Base-by-base conservation (phyloP, 2,113 vertebrate genomes). In the Cyanistes caeruleus region DNA sequence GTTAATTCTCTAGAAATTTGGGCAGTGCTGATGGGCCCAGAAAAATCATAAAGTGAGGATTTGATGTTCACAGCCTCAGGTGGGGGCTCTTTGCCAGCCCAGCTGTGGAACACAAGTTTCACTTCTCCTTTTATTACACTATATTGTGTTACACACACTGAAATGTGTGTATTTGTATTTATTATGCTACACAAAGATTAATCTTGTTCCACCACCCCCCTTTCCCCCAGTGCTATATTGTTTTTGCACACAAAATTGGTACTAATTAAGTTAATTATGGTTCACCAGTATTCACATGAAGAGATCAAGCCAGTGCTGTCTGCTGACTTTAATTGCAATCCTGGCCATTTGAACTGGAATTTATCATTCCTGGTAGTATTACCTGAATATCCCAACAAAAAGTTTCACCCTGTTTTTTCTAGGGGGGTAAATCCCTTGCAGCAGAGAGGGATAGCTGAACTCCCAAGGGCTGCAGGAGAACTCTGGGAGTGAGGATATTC, bases 151-250 rank as follows among this genome's bases (percentile, higher is more conserved):
- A 37, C 10, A 83, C 23, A 59, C 28, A 16, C 13, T 12, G 10
- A 18, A 15, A 25, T 3, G 2, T 16, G 15, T 5, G 16, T 12
- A 35, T 9, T 5, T 17, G 5, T 24, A 13, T 6, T 73, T 63
- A 43, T 24, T 35, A 41, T 10, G 14, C 13, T 15, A 22, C 17
- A 55, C 4, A 48, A 4, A 35, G 25, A 62, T 33, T 8, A 33
- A 30, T 69, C 14, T 44, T 43, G 10, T 11, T 24, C 2, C 7
- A 43, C 7, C 4, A 8, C 1, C 19, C 19, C 16, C 13, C 3
- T 39, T 39, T 39, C 39, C 39, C 11, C 14, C 49, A 51, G 5
- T 7, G 13, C 13, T 52, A 2, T 16, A 13, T 21, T 41, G 18
- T 67, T 51, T 59, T 68, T 77, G 52, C 31, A 49, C 31, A 39